These are phyloP conservation scores for Recurvirostra avosetta DNA, from an alignment of 2,113 vertebrate genomes.

Conservation along the genomic window DNA sequence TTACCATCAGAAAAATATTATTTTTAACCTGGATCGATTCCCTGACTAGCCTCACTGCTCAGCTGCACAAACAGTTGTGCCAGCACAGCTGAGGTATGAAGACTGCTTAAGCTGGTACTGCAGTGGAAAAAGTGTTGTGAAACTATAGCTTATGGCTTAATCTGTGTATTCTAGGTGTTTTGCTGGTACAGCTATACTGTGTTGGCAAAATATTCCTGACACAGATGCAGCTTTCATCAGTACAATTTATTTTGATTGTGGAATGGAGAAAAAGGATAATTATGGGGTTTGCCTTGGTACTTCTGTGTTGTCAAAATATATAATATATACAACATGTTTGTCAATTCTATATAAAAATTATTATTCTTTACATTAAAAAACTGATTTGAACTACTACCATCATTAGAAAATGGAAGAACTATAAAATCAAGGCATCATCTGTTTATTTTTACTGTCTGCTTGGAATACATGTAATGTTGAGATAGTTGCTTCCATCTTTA, in stretches of 20 bases:
- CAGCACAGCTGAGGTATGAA: constrained; percentile 45
- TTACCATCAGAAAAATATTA: constrained; percentile 66
- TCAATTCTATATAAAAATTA: neutral
- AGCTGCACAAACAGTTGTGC: constrained; percentile 65
- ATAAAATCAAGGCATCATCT: neutral
- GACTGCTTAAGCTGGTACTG: constrained; percentile 29
- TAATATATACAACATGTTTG: neutral
- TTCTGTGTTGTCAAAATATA: neutral
- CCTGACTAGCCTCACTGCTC: constrained; percentile 8
- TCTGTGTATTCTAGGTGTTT: neutral
- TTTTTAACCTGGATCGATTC: constrained; percentile 60
- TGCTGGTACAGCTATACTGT: neutral
- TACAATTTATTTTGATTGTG: neutral
- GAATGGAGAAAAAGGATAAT: neutral
- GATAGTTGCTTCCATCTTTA: neutral
- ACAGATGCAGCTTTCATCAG: neutral
- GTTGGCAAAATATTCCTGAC: neutral
- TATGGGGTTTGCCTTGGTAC: neutral
- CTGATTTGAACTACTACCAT: neutral
- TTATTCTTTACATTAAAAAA: neutral
- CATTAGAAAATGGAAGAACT: neutral
- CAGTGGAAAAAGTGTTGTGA: constrained; percentile 46
- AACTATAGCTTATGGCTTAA: neutral
- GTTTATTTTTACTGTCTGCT: neutral
- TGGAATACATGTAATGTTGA: neutral